Evolutionary conservation across 2,797 vertebrate species (phyloP).

Genomic region (Acipenser transmontanus): DNA sequence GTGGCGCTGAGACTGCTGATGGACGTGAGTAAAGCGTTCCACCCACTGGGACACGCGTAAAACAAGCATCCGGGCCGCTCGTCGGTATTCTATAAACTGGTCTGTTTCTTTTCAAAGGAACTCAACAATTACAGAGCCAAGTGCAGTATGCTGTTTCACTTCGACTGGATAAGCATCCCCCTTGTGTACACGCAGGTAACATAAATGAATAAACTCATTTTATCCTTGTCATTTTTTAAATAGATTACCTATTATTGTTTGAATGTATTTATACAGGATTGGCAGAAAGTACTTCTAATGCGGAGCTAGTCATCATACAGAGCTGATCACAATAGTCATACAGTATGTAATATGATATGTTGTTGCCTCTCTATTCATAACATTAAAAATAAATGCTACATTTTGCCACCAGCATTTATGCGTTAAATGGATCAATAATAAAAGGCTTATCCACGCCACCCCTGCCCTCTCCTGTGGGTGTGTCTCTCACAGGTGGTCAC

Average conservation of each 20-base stretch:
- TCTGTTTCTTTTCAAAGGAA: conserved; percentile 57
- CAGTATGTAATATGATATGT: no score
- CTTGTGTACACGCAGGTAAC: conserved; percentile 78
- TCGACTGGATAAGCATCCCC: conserved; percentile 87
- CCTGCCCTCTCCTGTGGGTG: not conserved
- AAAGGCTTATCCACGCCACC: not conserved
- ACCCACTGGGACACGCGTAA: not conserved
- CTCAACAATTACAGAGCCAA: conserved; percentile 79
- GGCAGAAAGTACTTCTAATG: no score
- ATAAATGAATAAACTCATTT: not conserved
- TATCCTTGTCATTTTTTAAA: not conserved
- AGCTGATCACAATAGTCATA: not conserved
- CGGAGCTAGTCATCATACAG: not conserved
- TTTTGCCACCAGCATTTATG: no score
- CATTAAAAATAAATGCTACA: no score
- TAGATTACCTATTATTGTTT: no score
- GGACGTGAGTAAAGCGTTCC: conserved; percentile 56
- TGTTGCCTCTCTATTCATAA: not conserved
- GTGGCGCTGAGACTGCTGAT: conserved; percentile 77
- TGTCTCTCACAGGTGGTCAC: conserved; percentile 70
- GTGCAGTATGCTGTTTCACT: conserved; percentile 82
- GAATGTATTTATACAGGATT: no score
- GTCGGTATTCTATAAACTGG: not conserved
- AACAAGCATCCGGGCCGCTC: not conserved
- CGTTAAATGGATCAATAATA: no score